These are phyloP conservation scores for Amazona guildingii DNA, from an alignment of 2,113 vertebrate species.

Conservation along the genomic window DNA sequence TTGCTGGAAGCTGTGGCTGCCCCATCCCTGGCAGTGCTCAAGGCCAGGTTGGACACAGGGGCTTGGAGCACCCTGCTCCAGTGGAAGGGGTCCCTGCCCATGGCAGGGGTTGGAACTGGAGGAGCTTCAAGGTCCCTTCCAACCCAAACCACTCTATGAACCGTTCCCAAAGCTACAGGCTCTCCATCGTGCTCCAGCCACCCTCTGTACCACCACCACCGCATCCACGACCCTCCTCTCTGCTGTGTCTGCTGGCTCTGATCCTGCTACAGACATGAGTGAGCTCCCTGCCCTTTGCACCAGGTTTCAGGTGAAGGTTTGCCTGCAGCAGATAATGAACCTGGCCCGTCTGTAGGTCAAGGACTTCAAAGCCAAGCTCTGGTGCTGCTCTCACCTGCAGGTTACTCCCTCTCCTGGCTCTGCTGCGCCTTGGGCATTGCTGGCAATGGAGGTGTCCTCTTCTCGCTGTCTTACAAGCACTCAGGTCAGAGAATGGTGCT, in stretches of 20 bases:
- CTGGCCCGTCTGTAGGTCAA: background rate
- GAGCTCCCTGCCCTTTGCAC: background rate
- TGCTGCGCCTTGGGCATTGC: background rate
- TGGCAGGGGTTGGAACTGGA: background rate
- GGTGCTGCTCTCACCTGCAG: background rate
- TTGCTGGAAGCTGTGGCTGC: background rate
- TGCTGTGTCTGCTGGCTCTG: accelerated
- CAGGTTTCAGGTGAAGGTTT: background rate
- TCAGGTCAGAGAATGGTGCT: accelerated
- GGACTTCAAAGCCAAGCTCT: background rate
- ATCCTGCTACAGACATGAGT: accelerated
- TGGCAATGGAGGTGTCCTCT: background rate
- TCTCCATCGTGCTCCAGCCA: background rate
- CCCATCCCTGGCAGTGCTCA: background rate
- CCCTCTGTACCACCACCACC: background rate
- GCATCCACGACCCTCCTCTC: accelerated
- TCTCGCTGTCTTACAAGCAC: background rate
- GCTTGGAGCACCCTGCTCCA: background rate
- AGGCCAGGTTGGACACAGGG: background rate
- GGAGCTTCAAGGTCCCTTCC: background rate
- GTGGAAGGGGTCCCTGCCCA: background rate
- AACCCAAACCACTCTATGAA: background rate
- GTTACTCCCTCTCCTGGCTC: background rate
- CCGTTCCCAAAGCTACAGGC: accelerated
- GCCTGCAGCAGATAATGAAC: accelerated